Evolutionary conservation across 2,888 invertebrate genomes (phyloP).

Genomic region (Carpatolechia fugitivella): DNA sequence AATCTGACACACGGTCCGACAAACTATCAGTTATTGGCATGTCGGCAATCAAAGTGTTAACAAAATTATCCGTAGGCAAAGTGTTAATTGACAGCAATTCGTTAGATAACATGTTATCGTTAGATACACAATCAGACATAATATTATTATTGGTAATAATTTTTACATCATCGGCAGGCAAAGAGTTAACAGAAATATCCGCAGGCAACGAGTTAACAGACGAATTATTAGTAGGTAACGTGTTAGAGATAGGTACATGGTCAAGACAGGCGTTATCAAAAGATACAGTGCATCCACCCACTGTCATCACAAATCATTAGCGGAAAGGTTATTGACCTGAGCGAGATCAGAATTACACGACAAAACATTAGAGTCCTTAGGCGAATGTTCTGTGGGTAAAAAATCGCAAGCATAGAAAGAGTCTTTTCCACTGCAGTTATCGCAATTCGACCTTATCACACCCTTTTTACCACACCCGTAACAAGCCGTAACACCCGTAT

Average conservation of each 20-base stretch:
- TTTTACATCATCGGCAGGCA: not conserved
- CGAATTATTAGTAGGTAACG: not conserved
- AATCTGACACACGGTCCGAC: too few species aligned
- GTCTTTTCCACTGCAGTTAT: not conserved
- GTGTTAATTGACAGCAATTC: too few species aligned
- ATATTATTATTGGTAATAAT: not conserved
- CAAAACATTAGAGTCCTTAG: not conserved
- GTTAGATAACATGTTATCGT: too few species aligned
- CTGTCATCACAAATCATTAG: not conserved
- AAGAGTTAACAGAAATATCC: not conserved
- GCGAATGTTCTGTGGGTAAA: not conserved
- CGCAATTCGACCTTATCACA: not conserved
- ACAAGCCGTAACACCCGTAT: not conserved
- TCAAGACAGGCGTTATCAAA: too few species aligned
- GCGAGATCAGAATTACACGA: not conserved
- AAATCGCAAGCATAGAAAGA: conserved; percentile 4
- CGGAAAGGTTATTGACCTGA: not conserved
- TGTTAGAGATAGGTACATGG: not conserved
- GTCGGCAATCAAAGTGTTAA: not conserved
- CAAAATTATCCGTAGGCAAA: not conserved
- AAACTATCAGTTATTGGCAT: not conserved
- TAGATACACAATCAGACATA: not conserved
- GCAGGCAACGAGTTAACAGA: not conserved
- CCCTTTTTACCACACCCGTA: not conserved
- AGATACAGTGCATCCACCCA: not conserved